Evolutionary conservation across 2,888 invertebrate species (phyloP), one percentile per base, ranked within the genome.

Genomic region (Drosophila planitibia): DNA sequence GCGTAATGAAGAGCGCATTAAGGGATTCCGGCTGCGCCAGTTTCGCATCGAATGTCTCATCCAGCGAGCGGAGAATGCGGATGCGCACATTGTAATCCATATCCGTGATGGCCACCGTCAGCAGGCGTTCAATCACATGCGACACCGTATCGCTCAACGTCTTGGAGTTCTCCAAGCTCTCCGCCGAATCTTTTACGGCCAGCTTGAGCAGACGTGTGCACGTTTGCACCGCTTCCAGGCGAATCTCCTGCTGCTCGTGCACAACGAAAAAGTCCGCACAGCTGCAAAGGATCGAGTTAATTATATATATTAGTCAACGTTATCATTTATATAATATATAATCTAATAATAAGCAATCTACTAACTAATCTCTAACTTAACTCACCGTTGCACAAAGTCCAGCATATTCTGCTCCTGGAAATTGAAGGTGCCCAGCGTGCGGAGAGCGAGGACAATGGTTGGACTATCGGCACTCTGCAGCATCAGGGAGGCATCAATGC

Each of bases 11-110:
- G 14, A 99, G 94, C 0, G 98, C 97, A 83, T 97, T 97, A 14
- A 99, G 94, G 81, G 98, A 99, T 94, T 99, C 99, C 0, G 99
- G 97, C 94, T 99, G 99, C 0, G 99, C 99, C 66, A 99, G 94
- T 93, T 99, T 98, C 35, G 96, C 96, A 91, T 99, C 98, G 93
- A 99, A 99, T 28, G 97, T 96, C 76, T 97, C 96, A 91, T 98
- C 97, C 30, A 99, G 94, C 0, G 98, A 98, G 74, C 97, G 96
- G 33, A 99, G 94, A 0, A 99, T 99, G 94, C 98, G 97, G 89
- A 97, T 96, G 10, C 99, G 95, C 0, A 99, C 99, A 93, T 98
- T 98, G 49, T 98, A 96, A 93, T 99, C 99, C 92, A 97, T 96
- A 93, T 99, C 99, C 5, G 98, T 99, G 60, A 99, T 97, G 49